phyloP scores from a whole-genome alignment of 2,888 invertebrate genomes.

The Heliconius ethilla region DNA sequence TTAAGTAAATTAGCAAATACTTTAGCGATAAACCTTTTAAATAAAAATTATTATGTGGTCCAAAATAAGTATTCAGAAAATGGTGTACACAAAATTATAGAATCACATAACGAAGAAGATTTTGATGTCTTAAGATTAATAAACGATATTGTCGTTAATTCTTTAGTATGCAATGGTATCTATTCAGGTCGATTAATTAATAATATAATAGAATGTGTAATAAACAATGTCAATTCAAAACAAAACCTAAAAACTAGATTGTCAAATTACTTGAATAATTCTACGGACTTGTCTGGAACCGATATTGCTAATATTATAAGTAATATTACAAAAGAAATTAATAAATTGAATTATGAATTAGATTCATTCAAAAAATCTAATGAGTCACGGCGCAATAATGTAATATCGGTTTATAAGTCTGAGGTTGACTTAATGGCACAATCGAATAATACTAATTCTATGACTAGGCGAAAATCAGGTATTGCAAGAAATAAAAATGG shows the following conservation, averaged over 20 bases:
- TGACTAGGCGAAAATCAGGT: constrained; percentile 20
- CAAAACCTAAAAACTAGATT: constrained; percentile 29
- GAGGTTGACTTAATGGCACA: constrained; percentile 36
- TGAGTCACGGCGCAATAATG: constrained; percentile 8
- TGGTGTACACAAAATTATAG: background rate
- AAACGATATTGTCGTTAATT: constrained; percentile 22
- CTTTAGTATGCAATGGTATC: constrained; percentile 20
- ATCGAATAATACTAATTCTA: constrained; percentile 2
- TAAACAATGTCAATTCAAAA: constrained; percentile 17
- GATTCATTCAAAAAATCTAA: background rate
- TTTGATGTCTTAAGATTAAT: constrained; percentile 17
- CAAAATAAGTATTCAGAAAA: constrained; percentile 17
- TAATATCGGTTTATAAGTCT: constrained; percentile 38
- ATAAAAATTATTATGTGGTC: constrained; percentile 9
- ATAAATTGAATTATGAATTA: background rate
- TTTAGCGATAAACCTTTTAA: constrained; percentile 28
- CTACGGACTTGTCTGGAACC: constrained; percentile 27
- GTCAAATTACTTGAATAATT: constrained; percentile 29
- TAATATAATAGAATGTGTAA: constrained; percentile 31
- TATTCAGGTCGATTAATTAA: constrained; percentile 24
- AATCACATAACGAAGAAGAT: background rate
- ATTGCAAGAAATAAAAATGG: constrained; percentile 20
- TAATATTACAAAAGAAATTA: constrained; percentile 17
- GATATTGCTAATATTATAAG: constrained; percentile 13
- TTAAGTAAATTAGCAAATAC: constrained; percentile 27